Percentiles rank a stretch among this genome's conserved stretches.
Evolutionary conservation across 2,797 vertebrate species (phyloP).

Genomic region (Pelodytes ibericus): DNA sequence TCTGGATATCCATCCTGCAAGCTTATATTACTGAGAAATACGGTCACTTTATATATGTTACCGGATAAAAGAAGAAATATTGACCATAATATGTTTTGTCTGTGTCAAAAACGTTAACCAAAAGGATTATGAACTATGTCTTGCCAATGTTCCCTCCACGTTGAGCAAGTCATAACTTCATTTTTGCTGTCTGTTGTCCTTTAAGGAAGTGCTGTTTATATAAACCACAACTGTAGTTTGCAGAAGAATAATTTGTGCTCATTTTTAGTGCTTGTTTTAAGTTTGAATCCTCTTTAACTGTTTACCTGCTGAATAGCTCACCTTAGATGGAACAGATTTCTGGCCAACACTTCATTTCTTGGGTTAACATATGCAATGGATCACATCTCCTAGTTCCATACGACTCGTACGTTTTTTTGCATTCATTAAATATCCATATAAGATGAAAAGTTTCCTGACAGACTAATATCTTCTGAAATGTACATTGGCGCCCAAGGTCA

Average conservation of each 20-base stretch:
- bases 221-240: no score
- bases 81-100: background rate
- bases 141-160: no score
- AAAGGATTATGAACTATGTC: no score
- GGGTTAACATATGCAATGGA: constrained; percentile 9
- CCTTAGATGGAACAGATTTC: background rate
- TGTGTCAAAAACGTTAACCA: no score
- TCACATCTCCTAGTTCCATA: constrained; percentile 13
- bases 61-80: background rate
- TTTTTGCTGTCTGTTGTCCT: no score
- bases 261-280: no score
- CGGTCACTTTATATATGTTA: constrained; percentile 2
- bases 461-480: constrained; percentile 53
- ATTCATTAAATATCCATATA: constrained; percentile 58
- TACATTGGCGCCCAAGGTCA: constrained; percentile 62
- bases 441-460: constrained; percentile 59
- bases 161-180: no score
- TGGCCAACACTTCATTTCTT: no score
- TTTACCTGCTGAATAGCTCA: background rate
- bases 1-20: constrained; percentile 1
- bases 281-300: no score
- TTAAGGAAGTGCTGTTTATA: no score
- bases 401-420: constrained; percentile 23
- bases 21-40: background rate
- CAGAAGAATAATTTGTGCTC: no score